A percentile compares a stretch with the other conserved stretches of the same genome.
Evolutionary conservation across 2,113 vertebrate species (phyloP).

Genomic region (Pachyramphus minor): DNA sequence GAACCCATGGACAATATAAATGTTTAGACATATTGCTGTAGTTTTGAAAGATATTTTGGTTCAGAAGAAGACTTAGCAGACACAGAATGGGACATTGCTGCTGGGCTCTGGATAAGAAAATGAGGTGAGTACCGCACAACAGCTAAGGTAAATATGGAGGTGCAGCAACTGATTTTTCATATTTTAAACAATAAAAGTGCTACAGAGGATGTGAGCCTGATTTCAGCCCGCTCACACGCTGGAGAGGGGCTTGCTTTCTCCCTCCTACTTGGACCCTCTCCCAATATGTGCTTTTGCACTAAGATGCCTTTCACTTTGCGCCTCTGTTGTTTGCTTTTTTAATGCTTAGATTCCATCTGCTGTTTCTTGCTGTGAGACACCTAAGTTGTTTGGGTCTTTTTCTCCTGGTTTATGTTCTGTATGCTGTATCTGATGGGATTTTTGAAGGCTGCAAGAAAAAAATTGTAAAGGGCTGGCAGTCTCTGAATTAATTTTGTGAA

Average conservation of each 20-base stretch:
- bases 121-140: slow-evolving; percentile 10
- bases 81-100: not conserved
- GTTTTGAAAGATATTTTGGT: not conserved
- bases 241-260: not conserved
- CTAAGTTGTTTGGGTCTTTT: not conserved
- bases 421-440: not conserved
- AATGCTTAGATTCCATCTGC: not conserved
- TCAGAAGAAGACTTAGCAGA: not conserved
- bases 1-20: not conserved
- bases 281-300: accelerated
- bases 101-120: slow-evolving; percentile 7
- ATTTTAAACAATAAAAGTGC: not conserved
- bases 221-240: not conserved
- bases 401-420: not conserved
- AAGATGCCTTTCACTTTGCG: not conserved
- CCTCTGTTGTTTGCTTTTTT: not conserved
- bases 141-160: not conserved
- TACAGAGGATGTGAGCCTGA: not conserved
- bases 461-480: not conserved
- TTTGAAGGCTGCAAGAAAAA: not conserved
- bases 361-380: not conserved
- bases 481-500: not conserved
- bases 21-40: not conserved
- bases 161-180: not conserved
- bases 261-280: not conserved